Evolutionary conservation across 2,797 vertebrate species (phyloP).

Genomic region (Darevskia nairensis): DNA sequence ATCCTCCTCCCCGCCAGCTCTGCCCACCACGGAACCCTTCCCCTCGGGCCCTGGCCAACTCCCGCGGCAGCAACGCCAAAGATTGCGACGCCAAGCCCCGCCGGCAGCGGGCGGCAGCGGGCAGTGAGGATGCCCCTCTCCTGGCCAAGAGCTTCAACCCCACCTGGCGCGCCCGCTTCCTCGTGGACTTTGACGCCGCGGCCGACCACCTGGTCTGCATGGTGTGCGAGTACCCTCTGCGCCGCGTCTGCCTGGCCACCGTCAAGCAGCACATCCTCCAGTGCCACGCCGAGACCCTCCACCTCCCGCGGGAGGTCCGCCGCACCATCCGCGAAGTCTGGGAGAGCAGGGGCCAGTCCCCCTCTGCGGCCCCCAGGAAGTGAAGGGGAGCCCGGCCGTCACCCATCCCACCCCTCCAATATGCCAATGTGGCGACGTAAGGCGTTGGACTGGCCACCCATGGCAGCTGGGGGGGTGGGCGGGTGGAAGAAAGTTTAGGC

Average conservation of each 20-base stretch:
- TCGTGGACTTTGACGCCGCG: slow-evolving; percentile 27
- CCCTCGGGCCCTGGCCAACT: neutral
- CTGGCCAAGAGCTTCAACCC: slow-evolving; percentile 27
- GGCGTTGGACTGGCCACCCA: neutral
- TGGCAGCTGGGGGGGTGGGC: neutral
- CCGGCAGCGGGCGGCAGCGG: neutral
- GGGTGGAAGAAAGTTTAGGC: neutral
- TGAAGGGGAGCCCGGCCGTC: neutral
- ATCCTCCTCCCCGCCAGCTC: neutral
- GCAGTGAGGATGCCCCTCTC: neutral
- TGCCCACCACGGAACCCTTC: neutral
- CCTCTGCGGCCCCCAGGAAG: neutral
- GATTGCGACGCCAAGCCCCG: neutral
- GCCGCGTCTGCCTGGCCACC: slow-evolving; percentile 1
- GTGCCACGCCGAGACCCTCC: slow-evolving; percentile 42
- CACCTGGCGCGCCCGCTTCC: slow-evolving; percentile 29
- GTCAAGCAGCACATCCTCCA: slow-evolving; percentile 45
- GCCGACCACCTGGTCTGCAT: slow-evolving; percentile 35
- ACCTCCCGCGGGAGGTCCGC: slow-evolving; percentile 35
- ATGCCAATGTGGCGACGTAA: too few species aligned
- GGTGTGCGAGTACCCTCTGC: slow-evolving; percentile 32
- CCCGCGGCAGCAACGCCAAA: neutral
- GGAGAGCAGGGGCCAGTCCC: slow-evolving; percentile 26
- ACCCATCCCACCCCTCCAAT: too few species aligned
- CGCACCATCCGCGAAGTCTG: slow-evolving; percentile 43